Evolutionary conservation across 2,888 invertebrate genomes (phyloP).

Genomic region (Hypsopygia costalis): DNA sequence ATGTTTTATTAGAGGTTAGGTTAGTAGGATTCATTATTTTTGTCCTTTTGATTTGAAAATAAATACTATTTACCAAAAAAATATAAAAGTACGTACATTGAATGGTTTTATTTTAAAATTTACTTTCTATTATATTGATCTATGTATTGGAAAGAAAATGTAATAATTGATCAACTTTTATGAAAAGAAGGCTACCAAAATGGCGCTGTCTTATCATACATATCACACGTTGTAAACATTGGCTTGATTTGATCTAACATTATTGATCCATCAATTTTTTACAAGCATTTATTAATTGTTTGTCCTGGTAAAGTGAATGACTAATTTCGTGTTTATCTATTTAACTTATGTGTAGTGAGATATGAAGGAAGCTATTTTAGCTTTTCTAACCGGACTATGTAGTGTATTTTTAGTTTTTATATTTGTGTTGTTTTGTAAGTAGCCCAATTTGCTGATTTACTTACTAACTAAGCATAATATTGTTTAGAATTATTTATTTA

Average conservation of each 20-base stretch:
- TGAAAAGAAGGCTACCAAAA: constrained; percentile 27
- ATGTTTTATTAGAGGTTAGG: not conserved
- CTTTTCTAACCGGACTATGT: constrained; percentile 72
- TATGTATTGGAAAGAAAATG: too few species aligned
- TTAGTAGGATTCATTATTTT: not conserved
- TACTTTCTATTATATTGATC: too few species aligned
- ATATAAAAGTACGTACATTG: not conserved
- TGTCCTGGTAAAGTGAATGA: constrained; percentile 60
- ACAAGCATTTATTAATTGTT: constrained; percentile 28
- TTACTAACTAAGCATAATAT: constrained; percentile 21
- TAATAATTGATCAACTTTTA: too few species aligned
- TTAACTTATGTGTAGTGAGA: constrained; percentile 54
- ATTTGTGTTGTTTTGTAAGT: constrained; percentile 78
- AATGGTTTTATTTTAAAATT: not conserved
- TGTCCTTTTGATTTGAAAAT: not conserved
- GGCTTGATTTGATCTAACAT: constrained; percentile 28
- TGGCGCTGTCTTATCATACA: constrained; percentile 34
- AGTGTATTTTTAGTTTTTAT: constrained; percentile 74
- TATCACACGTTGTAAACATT: constrained; percentile 27
- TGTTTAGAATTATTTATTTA: not conserved
- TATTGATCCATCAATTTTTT: constrained; percentile 36
- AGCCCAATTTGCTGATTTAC: constrained; percentile 40
- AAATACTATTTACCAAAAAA: too few species aligned
- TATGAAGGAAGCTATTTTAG: constrained; percentile 78
- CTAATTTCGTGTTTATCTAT: constrained; percentile 53